phyloP scores from a whole-genome alignment of 2,113 vertebrate species.

The Parotia lawesii region DNA sequence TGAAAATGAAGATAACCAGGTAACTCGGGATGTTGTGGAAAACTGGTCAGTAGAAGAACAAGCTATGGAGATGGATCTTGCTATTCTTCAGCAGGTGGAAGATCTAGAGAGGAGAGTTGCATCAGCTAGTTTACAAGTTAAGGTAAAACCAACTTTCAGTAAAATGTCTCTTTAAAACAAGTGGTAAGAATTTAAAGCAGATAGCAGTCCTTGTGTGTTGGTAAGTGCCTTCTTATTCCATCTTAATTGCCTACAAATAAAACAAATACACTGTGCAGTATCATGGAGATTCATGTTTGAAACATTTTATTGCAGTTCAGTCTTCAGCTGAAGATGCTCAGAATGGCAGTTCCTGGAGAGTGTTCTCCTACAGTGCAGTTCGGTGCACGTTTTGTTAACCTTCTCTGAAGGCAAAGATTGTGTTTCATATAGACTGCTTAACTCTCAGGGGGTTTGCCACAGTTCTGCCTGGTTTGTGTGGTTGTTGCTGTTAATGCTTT shows the following conservation, averaged over 20 bases:
- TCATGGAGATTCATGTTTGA: neutral
- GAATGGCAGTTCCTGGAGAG: neutral
- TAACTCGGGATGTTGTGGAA: slow-evolving; percentile 81
- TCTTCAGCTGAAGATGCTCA: neutral
- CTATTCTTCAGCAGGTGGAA: slow-evolving; percentile 89
- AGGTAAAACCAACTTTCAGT: slow-evolving; percentile 78
- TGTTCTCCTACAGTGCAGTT: neutral
- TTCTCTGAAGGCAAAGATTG: neutral
- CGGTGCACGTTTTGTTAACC: neutral
- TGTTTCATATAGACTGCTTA: neutral
- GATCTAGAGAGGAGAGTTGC: slow-evolving; percentile 89
- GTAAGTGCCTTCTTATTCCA: slow-evolving; percentile 32
- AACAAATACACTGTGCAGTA: neutral
- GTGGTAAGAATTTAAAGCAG: slow-evolving; percentile 7
- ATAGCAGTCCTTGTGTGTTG: neutral
- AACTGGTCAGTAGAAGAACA: slow-evolving; percentile 93
- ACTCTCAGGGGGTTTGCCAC: neutral
- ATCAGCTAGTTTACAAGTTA: slow-evolving; percentile 88
- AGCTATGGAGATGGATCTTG: slow-evolving; percentile 89
- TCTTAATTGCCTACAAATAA: neutral
- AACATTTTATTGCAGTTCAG: neutral
- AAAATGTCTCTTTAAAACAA: slow-evolving; percentile 45
- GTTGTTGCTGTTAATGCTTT: neutral
- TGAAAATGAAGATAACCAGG: slow-evolving; percentile 81
- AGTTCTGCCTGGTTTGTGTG: neutral